Conservation (phyloP, 2,888 invertebrate species). For the Lepidocyrtinus sp. region DNA sequence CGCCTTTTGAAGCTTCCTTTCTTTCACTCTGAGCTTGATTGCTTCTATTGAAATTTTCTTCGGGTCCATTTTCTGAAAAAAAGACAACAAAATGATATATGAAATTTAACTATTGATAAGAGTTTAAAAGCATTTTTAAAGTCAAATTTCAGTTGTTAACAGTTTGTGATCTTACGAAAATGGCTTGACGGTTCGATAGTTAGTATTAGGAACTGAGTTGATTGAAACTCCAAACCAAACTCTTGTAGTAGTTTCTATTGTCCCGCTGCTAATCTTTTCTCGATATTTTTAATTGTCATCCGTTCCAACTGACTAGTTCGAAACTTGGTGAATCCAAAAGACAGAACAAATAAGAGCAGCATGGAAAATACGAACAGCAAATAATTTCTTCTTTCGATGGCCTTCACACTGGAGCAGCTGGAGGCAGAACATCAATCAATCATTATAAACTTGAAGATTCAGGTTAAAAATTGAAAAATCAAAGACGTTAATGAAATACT, state of each 20-base stretch:
- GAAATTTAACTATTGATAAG: no score
- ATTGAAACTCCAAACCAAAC: no score
- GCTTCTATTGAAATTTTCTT: neutral
- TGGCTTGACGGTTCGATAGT: no score
- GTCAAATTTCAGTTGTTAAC: no score
- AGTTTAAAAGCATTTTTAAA: no score
- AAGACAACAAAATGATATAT: no score
- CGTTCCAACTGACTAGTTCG: conserved; percentile 80
- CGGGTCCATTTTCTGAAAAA: conserved; percentile 4
- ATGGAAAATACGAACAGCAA: conserved; percentile 86
- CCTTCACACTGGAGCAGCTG: conserved; percentile 41
- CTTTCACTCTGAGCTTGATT: neutral
- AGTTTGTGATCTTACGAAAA: no score
- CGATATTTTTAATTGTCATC: conserved; percentile 79
- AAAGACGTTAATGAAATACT: neutral
- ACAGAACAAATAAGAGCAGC: conserved; percentile 79
- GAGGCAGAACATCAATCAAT: no score
- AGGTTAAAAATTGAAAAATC: neutral
- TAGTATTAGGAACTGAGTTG: no score
- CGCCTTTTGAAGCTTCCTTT: neutral
- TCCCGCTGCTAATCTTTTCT: conserved; percentile 81
- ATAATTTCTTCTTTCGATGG: conserved; percentile 82
- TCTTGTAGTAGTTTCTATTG: conserved; percentile 69
- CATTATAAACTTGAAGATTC: no score
- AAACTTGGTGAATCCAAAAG: conserved; percentile 79